phyloP scores from a whole-genome alignment of 2,113 vertebrate genomes.

The Aptenodytes patagonicus region DNA sequence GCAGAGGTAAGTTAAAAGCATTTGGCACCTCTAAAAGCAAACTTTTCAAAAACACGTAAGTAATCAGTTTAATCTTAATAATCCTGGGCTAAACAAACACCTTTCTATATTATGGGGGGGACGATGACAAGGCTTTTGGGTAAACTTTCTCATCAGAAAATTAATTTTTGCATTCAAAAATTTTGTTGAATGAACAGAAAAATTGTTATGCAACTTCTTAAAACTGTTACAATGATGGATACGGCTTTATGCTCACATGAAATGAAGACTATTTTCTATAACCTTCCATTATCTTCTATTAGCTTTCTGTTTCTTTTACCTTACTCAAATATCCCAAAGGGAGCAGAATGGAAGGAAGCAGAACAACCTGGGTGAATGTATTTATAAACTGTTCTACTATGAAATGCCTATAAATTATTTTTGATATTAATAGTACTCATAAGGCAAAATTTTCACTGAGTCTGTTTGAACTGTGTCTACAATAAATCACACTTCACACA shows the following conservation, averaged over 20 bases:
- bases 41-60: not conserved
- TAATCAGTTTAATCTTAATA: not conserved
- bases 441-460: not conserved
- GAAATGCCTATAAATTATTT: not conserved
- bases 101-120: fast-evolving
- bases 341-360: not conserved
- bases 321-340: not conserved
- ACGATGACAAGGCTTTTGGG: not conserved
- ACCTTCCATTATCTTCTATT: not conserved
- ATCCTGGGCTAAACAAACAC: not conserved
- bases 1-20: not conserved
- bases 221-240: not conserved
- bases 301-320: not conserved
- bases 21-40: not conserved
- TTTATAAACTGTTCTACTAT: not conserved
- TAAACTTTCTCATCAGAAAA: not conserved
- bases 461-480: not conserved
- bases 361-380: not conserved
- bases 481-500: not conserved
- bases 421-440: not conserved
- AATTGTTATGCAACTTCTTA: not conserved
- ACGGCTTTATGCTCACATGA: not conserved
- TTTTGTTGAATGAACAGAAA: not conserved
- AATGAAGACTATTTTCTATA: not conserved
- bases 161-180: not conserved